A percentile compares a stretch with the other conserved stretches of the same genome.
Evolutionary conservation across 2,113 vertebrate species (phyloP).

Genomic region (Entomyzon cyanotis): DNA sequence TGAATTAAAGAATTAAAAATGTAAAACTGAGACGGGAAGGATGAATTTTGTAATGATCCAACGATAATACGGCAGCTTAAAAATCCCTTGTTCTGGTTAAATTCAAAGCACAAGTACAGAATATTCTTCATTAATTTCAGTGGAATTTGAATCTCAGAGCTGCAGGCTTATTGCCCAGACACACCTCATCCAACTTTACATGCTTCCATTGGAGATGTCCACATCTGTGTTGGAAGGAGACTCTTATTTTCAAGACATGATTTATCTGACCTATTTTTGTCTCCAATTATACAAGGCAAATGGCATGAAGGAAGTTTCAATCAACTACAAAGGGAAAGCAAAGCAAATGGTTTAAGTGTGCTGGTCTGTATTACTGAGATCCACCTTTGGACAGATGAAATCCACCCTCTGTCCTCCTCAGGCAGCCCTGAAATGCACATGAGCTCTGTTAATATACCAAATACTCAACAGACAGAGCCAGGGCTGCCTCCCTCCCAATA

Average conservation of each 20-base stretch:
- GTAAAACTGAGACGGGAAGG: background rate
- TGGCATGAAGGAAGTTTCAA: background rate
- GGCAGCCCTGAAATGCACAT: background rate
- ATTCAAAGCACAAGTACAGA: background rate
- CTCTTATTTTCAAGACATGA: background rate
- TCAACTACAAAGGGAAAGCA: background rate
- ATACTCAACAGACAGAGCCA: background rate
- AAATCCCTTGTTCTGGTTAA: background rate
- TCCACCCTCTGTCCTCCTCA: background rate
- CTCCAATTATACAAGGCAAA: background rate
- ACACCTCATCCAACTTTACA: background rate
- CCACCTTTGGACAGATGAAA: background rate
- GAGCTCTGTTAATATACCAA: background rate
- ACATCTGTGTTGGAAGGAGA: background rate
- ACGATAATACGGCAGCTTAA: background rate
- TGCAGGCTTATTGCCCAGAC: background rate
- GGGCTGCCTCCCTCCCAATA: background rate
- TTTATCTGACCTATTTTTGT: background rate
- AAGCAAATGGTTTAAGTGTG: background rate
- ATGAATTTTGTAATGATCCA: background rate
- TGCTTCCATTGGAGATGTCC: fast-evolving
- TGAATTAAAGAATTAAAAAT: background rate
- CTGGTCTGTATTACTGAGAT: background rate
- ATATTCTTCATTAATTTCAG: background rate
- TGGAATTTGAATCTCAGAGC: background rate